These are phyloP conservation scores for Drosophila grimshawi DNA, from an alignment of 1,140 invertebrate genomes.

Conservation along the genomic window DNA sequence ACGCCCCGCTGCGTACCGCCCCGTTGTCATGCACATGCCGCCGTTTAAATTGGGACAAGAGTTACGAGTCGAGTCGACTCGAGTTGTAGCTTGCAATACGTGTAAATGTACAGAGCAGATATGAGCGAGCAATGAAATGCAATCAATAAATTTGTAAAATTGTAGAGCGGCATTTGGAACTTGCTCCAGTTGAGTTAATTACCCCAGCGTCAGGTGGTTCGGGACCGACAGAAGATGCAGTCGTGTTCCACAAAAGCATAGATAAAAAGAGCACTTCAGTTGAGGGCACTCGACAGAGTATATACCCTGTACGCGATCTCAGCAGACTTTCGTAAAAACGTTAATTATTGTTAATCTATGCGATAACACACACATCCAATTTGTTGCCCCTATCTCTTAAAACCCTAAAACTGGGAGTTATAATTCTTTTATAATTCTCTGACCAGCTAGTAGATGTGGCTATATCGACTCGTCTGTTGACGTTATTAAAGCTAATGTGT, in stretches of 20 bases:
- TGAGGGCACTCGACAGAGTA: not conserved
- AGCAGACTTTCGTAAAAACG: too few relatives aligned
- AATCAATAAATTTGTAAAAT: constrained; percentile 65
- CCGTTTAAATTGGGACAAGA: constrained; percentile 61
- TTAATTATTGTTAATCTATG: too few relatives aligned
- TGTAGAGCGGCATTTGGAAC: constrained; percentile 17
- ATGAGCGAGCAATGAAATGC: constrained; percentile 49
- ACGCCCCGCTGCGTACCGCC: constrained; percentile 30
- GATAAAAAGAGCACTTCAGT: constrained; percentile 6
- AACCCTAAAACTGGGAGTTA: too few relatives aligned
- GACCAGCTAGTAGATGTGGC: too few relatives aligned
- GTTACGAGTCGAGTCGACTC: constrained; percentile 28
- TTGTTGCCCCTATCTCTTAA: too few relatives aligned
- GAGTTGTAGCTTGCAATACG: constrained; percentile 34
- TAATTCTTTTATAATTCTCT: too few relatives aligned
- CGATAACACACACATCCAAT: too few relatives aligned
- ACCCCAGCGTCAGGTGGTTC: constrained; percentile 20
- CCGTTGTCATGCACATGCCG: constrained; percentile 33
- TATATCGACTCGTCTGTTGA: too few relatives aligned
- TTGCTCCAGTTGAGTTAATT: constrained; percentile 23
- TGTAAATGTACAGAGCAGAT: not conserved
- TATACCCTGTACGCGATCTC: not conserved
- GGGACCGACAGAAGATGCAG: not conserved
- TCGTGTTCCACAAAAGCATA: constrained; percentile 4
- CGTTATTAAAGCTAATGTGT: too few relatives aligned